Base-by-base conservation (phyloP, 2,797 vertebrate genomes). In the Macropus fuliginosus region DNA sequence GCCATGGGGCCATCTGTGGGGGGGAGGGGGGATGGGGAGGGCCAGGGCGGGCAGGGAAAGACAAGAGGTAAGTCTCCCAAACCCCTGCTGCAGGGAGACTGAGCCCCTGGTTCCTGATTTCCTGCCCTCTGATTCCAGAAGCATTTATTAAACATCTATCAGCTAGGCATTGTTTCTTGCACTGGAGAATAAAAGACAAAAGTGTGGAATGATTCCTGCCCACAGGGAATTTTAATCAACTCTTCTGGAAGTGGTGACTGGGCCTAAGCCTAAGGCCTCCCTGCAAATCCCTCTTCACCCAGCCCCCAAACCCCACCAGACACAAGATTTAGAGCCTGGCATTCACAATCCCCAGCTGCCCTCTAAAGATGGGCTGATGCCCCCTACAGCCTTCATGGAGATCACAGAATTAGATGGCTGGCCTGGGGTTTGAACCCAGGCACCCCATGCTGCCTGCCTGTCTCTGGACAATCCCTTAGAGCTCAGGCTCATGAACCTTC, bases 1-100 rank as follows among this genome's bases (percentile, higher is more conserved):
- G 21, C 74, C 74, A 27, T 92, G 91, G 89, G 66, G 59, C 93
- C 91, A 40, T 97, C 91, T 98, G 56, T 96, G 90, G 3, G 56
- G 4, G 0, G 4, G 5, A 52, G 0, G 40, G 8, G 2, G 40
- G 3, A 2, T 0, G 52, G 3, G 27, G 50, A 52, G 54, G 1
- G 55, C 93, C 40, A 46, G 9, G 24, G 34, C 0, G n/a, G 66
- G 6, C 62, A 62, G 29, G 34, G 31, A 14, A 66, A 12, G 13
- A 16, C 13, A 66, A 16, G 34, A 4, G 59, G 29, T 31, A 3
- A 31, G 28, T 59, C 57, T 59, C 57, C 57, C 57, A 31, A 31
- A 59, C 10, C 57, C 11, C 28, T 59, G 57, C 57, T 31, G 11
- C 21, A 31, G 57, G 57, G 2, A 3, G 28, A 27, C 56, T 55